A percentile compares a stretch with the other conserved stretches of the same genome.
Evolutionary conservation across 2,888 invertebrate genomes (phyloP).

Genomic region (Syrista parreyssii): DNA sequence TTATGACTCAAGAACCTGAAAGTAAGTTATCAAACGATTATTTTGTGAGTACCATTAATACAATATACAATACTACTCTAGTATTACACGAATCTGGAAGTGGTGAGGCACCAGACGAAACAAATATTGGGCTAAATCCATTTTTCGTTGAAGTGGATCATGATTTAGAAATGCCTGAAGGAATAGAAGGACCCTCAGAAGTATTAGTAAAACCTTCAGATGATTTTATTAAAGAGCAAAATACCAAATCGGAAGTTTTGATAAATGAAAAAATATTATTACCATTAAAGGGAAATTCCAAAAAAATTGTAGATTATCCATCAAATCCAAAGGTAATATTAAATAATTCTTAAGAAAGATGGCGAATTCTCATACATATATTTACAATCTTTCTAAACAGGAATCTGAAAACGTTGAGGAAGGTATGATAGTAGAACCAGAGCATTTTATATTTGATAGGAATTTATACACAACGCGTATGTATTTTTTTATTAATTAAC

Average conservation of each 20-base stretch:
- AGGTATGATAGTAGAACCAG: background rate
- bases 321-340: background rate
- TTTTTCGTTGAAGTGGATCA: conserved; percentile 55
- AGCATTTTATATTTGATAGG: background rate
- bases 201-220: conserved; percentile 52
- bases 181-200: conserved; percentile 55
- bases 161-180: conserved; percentile 56
- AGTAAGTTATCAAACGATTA: background rate
- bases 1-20: background rate
- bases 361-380: background rate
- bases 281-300: background rate
- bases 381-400: background rate
- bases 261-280: background rate
- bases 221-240: conserved; percentile 4
- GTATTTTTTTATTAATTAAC: background rate
- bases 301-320: background rate
- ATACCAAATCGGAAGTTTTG: background rate
- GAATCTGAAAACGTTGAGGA: background rate
- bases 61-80: background rate
- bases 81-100: conserved; percentile 12
- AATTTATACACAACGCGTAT: background rate
- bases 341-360: background rate
- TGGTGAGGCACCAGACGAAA: conserved; percentile 18
- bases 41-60: background rate
- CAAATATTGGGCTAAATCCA: conserved; percentile 33